Base-by-base conservation (phyloP, 2,888 invertebrate genomes). In the Teleiodes luculella region DNA sequence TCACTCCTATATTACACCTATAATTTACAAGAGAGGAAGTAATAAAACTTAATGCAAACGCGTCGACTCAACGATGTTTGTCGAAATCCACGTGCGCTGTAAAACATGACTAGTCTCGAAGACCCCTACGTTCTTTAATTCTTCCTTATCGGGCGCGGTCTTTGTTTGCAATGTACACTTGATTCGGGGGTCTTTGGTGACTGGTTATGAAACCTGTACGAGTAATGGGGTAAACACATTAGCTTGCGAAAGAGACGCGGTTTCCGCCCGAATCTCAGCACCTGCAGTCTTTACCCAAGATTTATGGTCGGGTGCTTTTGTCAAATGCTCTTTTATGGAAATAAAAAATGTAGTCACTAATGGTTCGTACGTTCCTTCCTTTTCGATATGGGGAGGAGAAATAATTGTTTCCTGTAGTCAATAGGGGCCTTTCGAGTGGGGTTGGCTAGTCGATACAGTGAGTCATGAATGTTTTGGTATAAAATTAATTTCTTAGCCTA, bases 21-120 rank as follows among this genome's bases (percentile, higher is more conserved):
- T 80, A 84, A 84, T 85, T 84, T 81, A 81, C 78, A 80, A 79
- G 75, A 77, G 76, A 75, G 79, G 78, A 83, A 83, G 83, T 80
- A 81, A 83, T 86, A 85, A 87, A 87, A 86, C 85, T 86, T 86
- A 82, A 86, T 80, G 80, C 78, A 80, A 80, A 79, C 79, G 75
- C 78, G 72, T 73, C 74, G 75, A 74, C 68, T 78, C 70, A 67
- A 69, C 78, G 74, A 70, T 84, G 83, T 86, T 85, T 82, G 83
- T 78, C 75, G 79, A 81, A 82, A 82, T 84, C 79, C 74, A 73
- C 65, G n/a, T n/a, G 6, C 24, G 67, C 65, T 70, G 73, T 73
- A 65, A 74, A 74, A 73, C 69, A 67, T 61, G 68, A 70, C 82
- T 81, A 78, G 68, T 58, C 24, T 43, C 62, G 56, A 66, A 68